Base-by-base conservation (phyloP, 1,140 invertebrate genomes). In the Aricia agestis region DNA sequence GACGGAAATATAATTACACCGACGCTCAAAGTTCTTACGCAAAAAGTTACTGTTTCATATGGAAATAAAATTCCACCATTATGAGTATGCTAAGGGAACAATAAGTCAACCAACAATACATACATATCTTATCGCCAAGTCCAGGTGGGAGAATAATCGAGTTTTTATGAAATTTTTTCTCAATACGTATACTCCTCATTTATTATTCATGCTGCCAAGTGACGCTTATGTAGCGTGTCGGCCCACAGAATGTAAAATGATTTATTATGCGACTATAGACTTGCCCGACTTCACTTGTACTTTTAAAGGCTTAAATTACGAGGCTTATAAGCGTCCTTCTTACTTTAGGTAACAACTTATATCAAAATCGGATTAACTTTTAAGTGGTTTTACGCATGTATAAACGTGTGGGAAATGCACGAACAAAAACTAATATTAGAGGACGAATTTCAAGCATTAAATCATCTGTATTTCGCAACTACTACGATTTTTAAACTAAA, bases 151-250 rank as follows among this genome's bases (percentile, higher is more conserved):
- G 42, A 66, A 70, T 66, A 68, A 70, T 72, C 31, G 45, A 68
- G 67, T 71, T 75, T 75, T 74, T 71, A 36, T 68, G 71, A 52
- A 74, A 67, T 71, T 19, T 10, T 13, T 7, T 18, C 59, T 63
- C 59, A 63, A 63, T 31, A 63, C 18, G 10, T 11, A 17, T 63
- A 63, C 19, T 66, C 36, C 69, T 70, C 73, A 80, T 80, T 70
- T 74, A 80, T 80, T 74, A 80, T 80, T 78, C 77, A 80, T 72
- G 68, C 61, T 42, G 18, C 72, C 66, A 67, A 63, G 71, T 74
- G 75, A 67, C 74, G 72, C 71, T 78, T 78, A 80, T 80, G 75
- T 72, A 78, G 67, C 74, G 63, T 71, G 67, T 59, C 71, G 58
- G 61, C 18, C 63, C 68, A 74, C 73, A 45, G 68, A 73, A 73